Percentiles rank a stretch among this genome's conserved stretches.
Evolutionary conservation across 2,113 vertebrate genomes (phyloP).

Genomic region (Channa maculata): DNA sequence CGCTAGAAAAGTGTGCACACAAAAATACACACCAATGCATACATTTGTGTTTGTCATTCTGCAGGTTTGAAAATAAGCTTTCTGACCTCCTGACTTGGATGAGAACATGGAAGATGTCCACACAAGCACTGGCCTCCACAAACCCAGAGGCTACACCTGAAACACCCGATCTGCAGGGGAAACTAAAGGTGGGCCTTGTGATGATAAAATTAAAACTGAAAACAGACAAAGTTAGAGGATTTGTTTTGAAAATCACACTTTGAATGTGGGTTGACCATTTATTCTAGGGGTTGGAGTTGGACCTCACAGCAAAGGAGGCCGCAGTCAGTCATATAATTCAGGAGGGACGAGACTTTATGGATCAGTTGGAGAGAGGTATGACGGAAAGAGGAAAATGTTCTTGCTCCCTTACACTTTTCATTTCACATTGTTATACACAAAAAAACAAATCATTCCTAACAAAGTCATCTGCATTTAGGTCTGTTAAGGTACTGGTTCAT

Average conservation of each 20-base stretch:
- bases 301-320: slow-evolving; percentile 81
- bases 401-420: neutral
- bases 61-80: slow-evolving; percentile 88
- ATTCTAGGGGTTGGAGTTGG: slow-evolving; percentile 86
- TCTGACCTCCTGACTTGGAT: slow-evolving; percentile 88
- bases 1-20: neutral
- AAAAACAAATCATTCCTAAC: neutral
- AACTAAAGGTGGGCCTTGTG: slow-evolving; percentile 86
- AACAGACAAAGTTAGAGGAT: neutral
- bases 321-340: slow-evolving; percentile 81
- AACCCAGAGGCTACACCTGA: slow-evolving; percentile 86
- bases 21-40: neutral
- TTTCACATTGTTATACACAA: neutral
- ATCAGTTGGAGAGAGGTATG: slow-evolving; percentile 90
- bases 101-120: slow-evolving; percentile 84
- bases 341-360: slow-evolving; percentile 84
- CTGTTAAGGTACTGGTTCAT: neutral
- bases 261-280: slow-evolving; percentile 19
- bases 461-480: slow-evolving; percentile 2
- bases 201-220: neutral
- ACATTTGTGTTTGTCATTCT: neutral
- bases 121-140: slow-evolving; percentile 84
- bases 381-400: neutral
- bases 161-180: slow-evolving; percentile 83
- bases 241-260: neutral